Conservation (phyloP, 1,140 invertebrate species). For the Calosoma granatense region DNA sequence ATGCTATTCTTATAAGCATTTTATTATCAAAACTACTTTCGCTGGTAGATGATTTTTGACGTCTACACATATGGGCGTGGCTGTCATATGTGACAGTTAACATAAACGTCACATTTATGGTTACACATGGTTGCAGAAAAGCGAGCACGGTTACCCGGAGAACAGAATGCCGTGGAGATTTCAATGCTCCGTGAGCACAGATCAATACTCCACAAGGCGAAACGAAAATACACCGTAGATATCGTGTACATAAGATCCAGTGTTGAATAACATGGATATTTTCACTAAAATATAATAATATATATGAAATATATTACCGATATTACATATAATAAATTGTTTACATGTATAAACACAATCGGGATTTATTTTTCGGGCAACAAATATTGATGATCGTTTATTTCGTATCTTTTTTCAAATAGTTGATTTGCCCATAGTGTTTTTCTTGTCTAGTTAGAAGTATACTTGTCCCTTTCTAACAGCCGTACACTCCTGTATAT, state of each 20-base stretch:
- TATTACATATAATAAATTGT: too few relatives aligned
- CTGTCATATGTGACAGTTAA: neutral
- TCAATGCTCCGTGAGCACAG: neutral
- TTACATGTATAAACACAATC: too few relatives aligned
- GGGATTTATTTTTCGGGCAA: too few relatives aligned
- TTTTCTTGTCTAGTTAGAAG: too few relatives aligned
- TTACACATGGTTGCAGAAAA: conserved; percentile 30
- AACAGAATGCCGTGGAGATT: conserved; percentile 14
- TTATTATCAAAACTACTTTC: neutral
- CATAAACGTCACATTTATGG: conserved; percentile 21
- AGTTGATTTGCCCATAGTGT: too few relatives aligned
- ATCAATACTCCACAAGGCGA: neutral
- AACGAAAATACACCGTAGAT: too few relatives aligned
- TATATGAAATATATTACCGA: too few relatives aligned
- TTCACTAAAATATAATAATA: too few relatives aligned
- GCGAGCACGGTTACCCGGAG: conserved; percentile 23
- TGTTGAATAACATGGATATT: too few relatives aligned
- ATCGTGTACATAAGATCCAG: too few relatives aligned
- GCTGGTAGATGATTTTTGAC: neutral
- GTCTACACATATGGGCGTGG: neutral
- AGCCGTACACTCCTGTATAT: neutral
- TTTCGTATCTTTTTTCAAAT: too few relatives aligned
- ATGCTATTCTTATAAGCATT: neutral
- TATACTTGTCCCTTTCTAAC: neutral
- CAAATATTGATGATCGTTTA: too few relatives aligned